phyloP scores from a whole-genome alignment of 1,140 invertebrate species.

The Aporrectodea caliginosa region DNA sequence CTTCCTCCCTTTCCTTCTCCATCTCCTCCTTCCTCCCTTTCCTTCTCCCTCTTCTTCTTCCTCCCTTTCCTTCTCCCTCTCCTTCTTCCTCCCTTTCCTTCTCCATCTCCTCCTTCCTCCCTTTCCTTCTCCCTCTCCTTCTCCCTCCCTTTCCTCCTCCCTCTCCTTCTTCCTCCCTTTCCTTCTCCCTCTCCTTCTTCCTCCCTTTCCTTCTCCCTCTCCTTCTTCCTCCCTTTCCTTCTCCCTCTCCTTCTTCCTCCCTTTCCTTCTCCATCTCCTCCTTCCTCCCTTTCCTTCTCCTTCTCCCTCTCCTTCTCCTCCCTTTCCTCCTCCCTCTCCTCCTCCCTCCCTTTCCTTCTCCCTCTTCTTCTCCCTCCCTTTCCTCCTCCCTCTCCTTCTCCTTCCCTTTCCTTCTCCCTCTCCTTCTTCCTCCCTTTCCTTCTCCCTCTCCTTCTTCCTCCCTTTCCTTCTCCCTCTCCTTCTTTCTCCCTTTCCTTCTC shows the following conservation, averaged over 20 bases:
- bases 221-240: constrained; percentile 25
- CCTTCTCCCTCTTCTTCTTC: neutral
- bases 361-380: too few species aligned
- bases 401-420: neutral
- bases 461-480: too few species aligned
- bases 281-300: neutral
- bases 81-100: neutral
- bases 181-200: constrained; percentile 20
- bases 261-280: too few species aligned
- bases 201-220: constrained; percentile 38
- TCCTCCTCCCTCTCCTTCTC: too few species aligned
- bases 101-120: too few species aligned
- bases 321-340: too few species aligned
- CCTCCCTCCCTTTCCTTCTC: too few species aligned
- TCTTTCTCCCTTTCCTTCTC: too few species aligned
- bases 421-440: neutral
- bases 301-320: too few species aligned
- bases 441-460: neutral
- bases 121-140: constrained; percentile 24
- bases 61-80: constrained; percentile 7
- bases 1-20: too few species aligned
- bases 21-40: neutral
- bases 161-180: constrained; percentile 17
- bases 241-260: neutral
- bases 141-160: constrained; percentile 31